phyloP scores from a whole-genome alignment of 2,797 vertebrate species.

The Rhinatrema bivittatum region DNA sequence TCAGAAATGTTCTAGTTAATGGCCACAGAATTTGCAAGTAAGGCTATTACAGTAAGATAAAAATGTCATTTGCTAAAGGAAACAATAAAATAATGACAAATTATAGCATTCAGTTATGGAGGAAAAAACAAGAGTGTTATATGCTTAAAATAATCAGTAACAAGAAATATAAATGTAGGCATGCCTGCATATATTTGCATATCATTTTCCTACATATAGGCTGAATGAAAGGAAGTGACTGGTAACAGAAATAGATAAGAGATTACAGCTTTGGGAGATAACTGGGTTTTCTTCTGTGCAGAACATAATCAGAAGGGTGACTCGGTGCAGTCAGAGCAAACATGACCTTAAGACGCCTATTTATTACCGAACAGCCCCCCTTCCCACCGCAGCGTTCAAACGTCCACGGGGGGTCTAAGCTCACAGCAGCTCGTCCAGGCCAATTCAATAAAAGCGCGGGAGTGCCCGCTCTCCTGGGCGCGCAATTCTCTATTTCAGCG shows the following conservation, averaged over 20 bases:
- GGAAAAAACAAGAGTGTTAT: slow-evolving; percentile 43
- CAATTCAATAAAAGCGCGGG: no score
- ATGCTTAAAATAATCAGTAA: slow-evolving; percentile 49
- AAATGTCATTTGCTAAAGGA: slow-evolving; percentile 44
- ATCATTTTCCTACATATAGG: slow-evolving; percentile 51
- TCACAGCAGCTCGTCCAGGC: no score
- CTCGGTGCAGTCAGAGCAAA: no score
- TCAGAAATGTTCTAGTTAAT: no score
- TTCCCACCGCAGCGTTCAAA: no score
- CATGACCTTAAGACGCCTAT: no score
- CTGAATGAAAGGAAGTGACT: slow-evolving; percentile 34
- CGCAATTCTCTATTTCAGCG: no score
- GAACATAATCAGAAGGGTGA: no score
- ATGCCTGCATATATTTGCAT: slow-evolving; percentile 44
- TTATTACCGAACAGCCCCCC: no score
- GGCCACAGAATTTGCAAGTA: slow-evolving; percentile 38
- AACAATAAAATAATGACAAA: slow-evolving; percentile 50
- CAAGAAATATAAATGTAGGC: slow-evolving; percentile 37
- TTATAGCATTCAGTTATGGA: no score
- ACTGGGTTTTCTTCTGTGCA: neutral
- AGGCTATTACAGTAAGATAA: slow-evolving; percentile 48
- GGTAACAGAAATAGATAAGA: slow-evolving; percentile 22
- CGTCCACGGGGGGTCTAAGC: no score
- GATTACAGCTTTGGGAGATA: slow-evolving; percentile 5
- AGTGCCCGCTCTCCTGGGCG: no score